These are phyloP conservation scores for Sarcophilus harrisii DNA, from an alignment of 2,797 vertebrate genomes.

Conservation along the genomic window DNA sequence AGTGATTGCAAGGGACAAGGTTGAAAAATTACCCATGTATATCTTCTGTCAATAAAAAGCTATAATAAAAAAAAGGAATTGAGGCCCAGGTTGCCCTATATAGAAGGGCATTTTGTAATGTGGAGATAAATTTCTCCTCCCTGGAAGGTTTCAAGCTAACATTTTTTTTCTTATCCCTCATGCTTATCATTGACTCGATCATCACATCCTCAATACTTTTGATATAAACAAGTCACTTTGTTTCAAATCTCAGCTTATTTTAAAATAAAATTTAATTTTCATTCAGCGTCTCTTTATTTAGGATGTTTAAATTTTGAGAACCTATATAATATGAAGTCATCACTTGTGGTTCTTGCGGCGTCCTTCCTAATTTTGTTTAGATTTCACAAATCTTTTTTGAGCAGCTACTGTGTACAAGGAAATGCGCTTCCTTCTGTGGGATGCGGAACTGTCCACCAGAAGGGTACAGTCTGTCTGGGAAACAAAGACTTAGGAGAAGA, in stretches of 20 bases:
- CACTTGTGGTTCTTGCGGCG: background rate
- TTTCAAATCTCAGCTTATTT: background rate
- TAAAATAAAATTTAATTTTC: background rate
- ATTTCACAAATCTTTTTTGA: background rate
- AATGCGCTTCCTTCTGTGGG: background rate
- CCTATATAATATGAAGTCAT: background rate
- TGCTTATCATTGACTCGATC: slow-evolving; percentile 8
- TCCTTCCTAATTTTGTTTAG: background rate
- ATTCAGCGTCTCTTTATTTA: background rate
- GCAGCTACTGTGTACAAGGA: background rate
- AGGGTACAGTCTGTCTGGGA: background rate
- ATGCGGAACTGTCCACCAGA: background rate
- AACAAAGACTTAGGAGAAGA: background rate
- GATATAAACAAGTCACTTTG: background rate
- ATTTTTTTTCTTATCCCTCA: background rate
- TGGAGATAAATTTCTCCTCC: background rate
- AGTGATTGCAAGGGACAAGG: too few species aligned
- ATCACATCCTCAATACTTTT: slow-evolving; percentile 25
- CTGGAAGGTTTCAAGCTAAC: background rate
- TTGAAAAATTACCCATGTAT: too few species aligned
- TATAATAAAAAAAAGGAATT: too few species aligned
- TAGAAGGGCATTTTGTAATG: background rate
- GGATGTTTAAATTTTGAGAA: background rate
- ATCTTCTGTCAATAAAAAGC: too few species aligned
- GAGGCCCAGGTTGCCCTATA: background rate